Evolutionary conservation across 1,140 invertebrate species (phyloP).

Genomic region (Pogonomyrmex barbatus): DNA sequence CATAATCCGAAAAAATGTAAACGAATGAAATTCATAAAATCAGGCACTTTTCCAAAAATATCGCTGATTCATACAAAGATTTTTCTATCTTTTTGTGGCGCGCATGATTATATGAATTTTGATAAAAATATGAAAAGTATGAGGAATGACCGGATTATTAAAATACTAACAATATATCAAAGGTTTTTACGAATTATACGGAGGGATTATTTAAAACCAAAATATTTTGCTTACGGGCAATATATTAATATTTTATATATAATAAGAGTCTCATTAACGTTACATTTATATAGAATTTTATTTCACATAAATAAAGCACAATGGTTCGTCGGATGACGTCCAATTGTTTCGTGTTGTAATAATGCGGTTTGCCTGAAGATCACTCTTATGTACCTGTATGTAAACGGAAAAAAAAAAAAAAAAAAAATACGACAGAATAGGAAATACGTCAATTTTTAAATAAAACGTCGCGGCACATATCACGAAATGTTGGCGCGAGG

Average conservation of each 20-base stretch:
- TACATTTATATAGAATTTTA: neutral
- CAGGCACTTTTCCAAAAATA: neutral
- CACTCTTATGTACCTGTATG: neutral
- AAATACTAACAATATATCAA: neutral
- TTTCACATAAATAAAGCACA: neutral
- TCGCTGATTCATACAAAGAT: neutral
- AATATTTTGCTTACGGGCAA: neutral
- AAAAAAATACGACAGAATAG: constrained; percentile 24
- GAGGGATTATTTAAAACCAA: neutral
- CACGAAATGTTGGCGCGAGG: neutral
- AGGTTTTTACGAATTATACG: neutral
- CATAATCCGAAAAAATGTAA: neutral
- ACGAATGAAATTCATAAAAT: neutral
- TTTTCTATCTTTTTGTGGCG: neutral
- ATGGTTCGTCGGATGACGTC: neutral
- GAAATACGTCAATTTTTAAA: constrained; percentile 60
- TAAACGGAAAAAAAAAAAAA: neutral
- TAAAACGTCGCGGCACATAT: constrained; percentile 44
- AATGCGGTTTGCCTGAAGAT: neutral
- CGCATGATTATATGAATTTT: constrained; percentile 1
- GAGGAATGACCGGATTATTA: neutral
- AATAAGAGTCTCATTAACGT: neutral
- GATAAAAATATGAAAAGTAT: neutral
- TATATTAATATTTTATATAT: neutral
- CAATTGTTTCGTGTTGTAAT: neutral